Evolutionary conservation across 2,797 vertebrate genomes (phyloP), one percentile per base, ranked within the genome.

Genomic region (Ateles fusciceps): DNA sequence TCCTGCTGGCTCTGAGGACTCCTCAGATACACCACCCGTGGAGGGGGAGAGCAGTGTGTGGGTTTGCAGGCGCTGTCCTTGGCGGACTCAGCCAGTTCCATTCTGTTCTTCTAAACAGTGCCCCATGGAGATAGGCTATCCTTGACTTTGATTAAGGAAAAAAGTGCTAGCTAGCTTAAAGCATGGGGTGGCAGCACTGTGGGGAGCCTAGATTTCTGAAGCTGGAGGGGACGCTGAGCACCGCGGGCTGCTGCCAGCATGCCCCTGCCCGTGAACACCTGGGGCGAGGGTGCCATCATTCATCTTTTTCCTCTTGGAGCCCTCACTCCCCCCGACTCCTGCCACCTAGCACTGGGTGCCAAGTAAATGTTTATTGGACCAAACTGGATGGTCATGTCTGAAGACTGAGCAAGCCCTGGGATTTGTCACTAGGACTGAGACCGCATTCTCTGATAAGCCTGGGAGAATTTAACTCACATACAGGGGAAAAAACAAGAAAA

Each of bases 141-240:
- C 24, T 91, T 61, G 50, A 50, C 21, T 55, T 55, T 4, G 89
- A 85, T 74, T 61, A 39, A 72, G 76, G 81, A 30, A 28, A 50
- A 24, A 24, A 14, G 15, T 9, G 22, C 44, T 6, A 52, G 44
- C 24, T 57, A 19, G 36, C 80, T 55, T 64, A 14, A 64, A 59
- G 76, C 48, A 5, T n/a, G 2, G 26, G 50, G 50, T 19, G 26
- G 33, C 64, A 33, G 59, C 21, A 46, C 22, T 64, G 21, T 6
- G 28, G 57, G 57, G 44, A 5, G 36, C 50, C 1, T 79, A 17
- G 21, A 39, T 30, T 59, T 59, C 15, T 52, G 33, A 30, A 71
- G 6, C 0, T 0, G 13, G 36, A 11, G 12, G 12, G 19, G 48
- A 12, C 13, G 15, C 10, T 3, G 14, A 33, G 42, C 7, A 14